Base-by-base conservation (phyloP, 2,888 invertebrate species). In the Bembecia ichneumoniformis region DNA sequence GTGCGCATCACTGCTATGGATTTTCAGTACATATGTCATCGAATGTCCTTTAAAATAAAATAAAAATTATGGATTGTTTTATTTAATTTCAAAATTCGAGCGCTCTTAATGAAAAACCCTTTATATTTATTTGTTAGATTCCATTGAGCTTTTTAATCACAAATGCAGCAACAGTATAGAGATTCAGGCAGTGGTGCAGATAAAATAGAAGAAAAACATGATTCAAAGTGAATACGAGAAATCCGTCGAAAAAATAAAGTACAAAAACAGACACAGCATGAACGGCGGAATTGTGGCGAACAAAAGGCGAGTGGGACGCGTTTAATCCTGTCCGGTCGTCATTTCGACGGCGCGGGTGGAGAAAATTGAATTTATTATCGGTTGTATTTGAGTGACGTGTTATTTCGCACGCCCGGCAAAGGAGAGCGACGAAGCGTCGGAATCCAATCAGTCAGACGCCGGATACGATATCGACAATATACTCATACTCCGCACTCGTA, bases 291-390 rank as follows among this genome's bases (percentile, higher is more conserved):
- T 74, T 77, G 76, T 69, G 72, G 71, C 70, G 69, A 78, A 84
- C 83, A 84, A 86, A 82, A 82, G 80, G 73, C 75, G 82, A 77
- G 74, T 71, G 70, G 75, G 75, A 77, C 79, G 68, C 71, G 68
- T 80, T 83, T 86, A 84, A 86, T 84, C 82, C 82, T 73, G 81
- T 74, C 80, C 81, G 76, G 78, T 68, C 78, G 80, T 74, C 79
- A 76, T 80, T 80, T 71, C 71, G 70, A 66, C 71, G 68, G 68
- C 62, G 66, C 66, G 69, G 66, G 72, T 64, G 63, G 75, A 68
- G 80, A 81, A 83, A 87, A 86, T 86, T 84, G 84, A 86, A 87
- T 87, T 86, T 87, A 86, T 86, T 82, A 87, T 83, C 77, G 77
- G 74, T 77, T 77, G 78, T 82, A 73, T 84, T 83, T 86, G 86